Evolutionary conservation across 2,888 invertebrate species (phyloP), one percentile per base, ranked within the genome.

Genomic region (Xylocampa areola): DNA sequence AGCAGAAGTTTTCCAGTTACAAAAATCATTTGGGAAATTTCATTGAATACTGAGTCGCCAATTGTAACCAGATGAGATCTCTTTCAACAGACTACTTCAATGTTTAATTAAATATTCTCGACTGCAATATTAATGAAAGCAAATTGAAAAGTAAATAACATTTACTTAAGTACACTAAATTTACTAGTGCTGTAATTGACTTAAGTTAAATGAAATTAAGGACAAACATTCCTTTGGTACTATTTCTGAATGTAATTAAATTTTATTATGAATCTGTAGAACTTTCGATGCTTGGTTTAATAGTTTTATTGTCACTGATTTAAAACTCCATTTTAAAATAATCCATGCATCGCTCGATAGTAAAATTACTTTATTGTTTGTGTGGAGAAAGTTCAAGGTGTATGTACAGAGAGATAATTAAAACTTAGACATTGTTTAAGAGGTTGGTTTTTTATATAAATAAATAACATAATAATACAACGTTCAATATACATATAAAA

Each of bases 51-150:
- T 8, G 30, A 44, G 17, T 29, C 17, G 14, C 25, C 23, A 19
- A 16, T 32, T 8, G 21, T n/a, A 68, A 54, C 63, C 44, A 54
- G 16, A 14, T 30, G 27, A 17, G 45, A 62, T 54, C 19, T 36
- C 17, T 66, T 47, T 52, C 25, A 35, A 39, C 25, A 32, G 19
- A 53, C 25, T 44, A 62, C 21, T 49, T 59, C 50, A 58, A 25
- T 1, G 37, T 47, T 59, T 52, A 55, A 70, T 63, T 67, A 43
- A 63, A 72, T 70, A 59, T 59, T 53, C 23, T 11, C 21, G 21
- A 48, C 50, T 60, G 73, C 57, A 60, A 57, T 68, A 59, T 54
- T 60, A 54, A 63, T 58, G 19, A 60, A 71, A 64, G 19, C 37
- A 7, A 54, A 64, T 64, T 63, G 48, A 41, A 49, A 57, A 43